Evolutionary conservation across 2,888 invertebrate species (phyloP).

Genomic region (Dryocosmus kuriphilus): DNA sequence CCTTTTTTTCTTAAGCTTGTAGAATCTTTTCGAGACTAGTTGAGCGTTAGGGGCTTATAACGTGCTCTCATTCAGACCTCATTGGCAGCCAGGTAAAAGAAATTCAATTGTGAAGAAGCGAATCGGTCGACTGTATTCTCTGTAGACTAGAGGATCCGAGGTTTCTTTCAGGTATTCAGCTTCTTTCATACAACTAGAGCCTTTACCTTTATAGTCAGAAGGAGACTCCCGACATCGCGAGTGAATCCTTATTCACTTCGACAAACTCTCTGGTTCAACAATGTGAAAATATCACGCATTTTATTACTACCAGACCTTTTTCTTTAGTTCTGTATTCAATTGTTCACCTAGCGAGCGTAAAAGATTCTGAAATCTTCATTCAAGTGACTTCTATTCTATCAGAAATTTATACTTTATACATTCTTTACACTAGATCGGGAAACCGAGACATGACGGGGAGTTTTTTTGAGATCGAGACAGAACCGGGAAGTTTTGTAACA

Average conservation of each 20-base stretch:
- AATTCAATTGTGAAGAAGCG: conserved; percentile 60
- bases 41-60: conserved; percentile 32
- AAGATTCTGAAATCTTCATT: conserved; percentile 30
- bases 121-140: conserved; percentile 48
- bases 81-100: conserved; percentile 53
- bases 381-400: conserved; percentile 10
- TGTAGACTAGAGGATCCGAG: conserved; percentile 27
- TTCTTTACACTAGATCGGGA: neutral
- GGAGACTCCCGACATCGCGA: neutral
- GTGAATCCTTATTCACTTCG: conserved; percentile 33
- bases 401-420: neutral
- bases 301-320: conserved; percentile 6
- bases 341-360: neutral
- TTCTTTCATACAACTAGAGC: conserved; percentile 26
- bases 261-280: conserved; percentile 27
- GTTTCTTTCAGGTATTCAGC: conserved; percentile 55
- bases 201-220: conserved; percentile 16
- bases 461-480: no score
- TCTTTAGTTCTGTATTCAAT: conserved; percentile 1
- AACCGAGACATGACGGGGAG: no score
- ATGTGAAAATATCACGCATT: conserved; percentile 34
- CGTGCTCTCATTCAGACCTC: conserved; percentile 32
- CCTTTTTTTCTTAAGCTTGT: neutral
- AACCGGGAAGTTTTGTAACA: no score
- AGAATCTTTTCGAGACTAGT: neutral